phyloP scores from a whole-genome alignment of 1,140 invertebrate species.

The Caerostris extrusa region DNA sequence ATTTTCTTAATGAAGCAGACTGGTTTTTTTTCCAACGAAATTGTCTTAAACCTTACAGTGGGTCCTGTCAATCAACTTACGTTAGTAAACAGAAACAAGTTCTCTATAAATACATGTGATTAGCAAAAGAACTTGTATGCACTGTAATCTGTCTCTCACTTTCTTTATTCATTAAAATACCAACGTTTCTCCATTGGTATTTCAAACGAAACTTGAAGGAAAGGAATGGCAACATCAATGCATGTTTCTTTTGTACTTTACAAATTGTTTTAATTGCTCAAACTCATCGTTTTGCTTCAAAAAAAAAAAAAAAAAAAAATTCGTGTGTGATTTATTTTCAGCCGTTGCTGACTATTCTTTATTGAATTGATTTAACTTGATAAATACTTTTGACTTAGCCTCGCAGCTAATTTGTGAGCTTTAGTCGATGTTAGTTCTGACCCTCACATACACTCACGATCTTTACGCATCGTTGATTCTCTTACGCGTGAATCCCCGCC shows the following conservation, averaged over 20 bases:
- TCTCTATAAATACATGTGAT: background rate
- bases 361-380: background rate
- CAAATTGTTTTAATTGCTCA: slow-evolving; percentile 5
- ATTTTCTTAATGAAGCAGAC: too few species aligned
- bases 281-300: background rate
- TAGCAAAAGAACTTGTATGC: background rate
- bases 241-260: background rate
- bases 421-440: slow-evolving; percentile 4
- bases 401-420: slow-evolving; percentile 41
- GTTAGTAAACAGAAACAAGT: too few species aligned
- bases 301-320: too few species aligned
- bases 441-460: slow-evolving; percentile 37
- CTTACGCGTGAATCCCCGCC: background rate
- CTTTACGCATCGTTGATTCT: slow-evolving; percentile 14
- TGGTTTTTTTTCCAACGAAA: too few species aligned
- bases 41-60: too few species aligned
- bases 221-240: background rate
- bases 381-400: background rate
- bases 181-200: background rate
- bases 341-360: background rate
- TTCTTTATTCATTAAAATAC: background rate
- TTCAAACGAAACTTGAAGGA: background rate
- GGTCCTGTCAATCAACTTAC: too few species aligned
- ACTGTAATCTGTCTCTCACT: background rate
- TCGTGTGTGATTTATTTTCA: background rate